Evolutionary conservation across 2,888 invertebrate genomes (phyloP), one percentile per base, ranked within the genome.

Genomic region (Aphrophora alni): DNA sequence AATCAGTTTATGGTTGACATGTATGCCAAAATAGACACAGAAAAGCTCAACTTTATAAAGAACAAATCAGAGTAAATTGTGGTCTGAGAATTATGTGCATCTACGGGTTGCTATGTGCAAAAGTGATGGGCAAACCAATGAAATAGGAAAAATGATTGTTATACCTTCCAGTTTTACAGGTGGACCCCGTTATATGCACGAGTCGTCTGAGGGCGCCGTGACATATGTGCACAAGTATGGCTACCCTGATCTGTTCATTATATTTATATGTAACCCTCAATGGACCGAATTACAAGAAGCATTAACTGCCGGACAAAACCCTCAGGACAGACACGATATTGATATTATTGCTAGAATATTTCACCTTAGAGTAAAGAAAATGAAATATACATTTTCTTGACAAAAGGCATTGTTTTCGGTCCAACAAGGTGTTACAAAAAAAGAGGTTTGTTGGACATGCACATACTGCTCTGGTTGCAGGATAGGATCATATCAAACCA

Each of bases 221-320:
- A 82, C 87, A 10, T 86, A 85, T 81, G 87, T 87, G 4, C 83
- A 86, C 7, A 81, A 75, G 21, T 84, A 85, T 75, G 85, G 85
- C 1, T 79, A 82, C 24, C 85, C 85, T 24, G 85, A 86, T 79
- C 74, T 86, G 1, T 86, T 86, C 75, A 82, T 86, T 0, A 86
- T 83, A n/a, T 84, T 84, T 78, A 86, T 85, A n/a, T 86, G 85
- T 77, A 86, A 86, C 82, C 85, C 85, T 70, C 82, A 82, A 73
- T 86, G 86, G 86, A 21, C 8, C 25, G 86, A 87, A 80, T 86
- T 86, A 71, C 81, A 68, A 81, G n/a, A 72, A 24, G 21, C 74
- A 14, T 78, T 86, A 69, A 71, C 78, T 7, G 71, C 79, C 14
- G 78, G 81, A 33, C 83, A 85, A 82, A 38, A 73, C 74, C 24